Percentiles rank a stretch among this genome's conserved stretches.
Evolutionary conservation across 2,797 vertebrate genomes (phyloP).

Genomic region (Aphelocoma californica): DNA sequence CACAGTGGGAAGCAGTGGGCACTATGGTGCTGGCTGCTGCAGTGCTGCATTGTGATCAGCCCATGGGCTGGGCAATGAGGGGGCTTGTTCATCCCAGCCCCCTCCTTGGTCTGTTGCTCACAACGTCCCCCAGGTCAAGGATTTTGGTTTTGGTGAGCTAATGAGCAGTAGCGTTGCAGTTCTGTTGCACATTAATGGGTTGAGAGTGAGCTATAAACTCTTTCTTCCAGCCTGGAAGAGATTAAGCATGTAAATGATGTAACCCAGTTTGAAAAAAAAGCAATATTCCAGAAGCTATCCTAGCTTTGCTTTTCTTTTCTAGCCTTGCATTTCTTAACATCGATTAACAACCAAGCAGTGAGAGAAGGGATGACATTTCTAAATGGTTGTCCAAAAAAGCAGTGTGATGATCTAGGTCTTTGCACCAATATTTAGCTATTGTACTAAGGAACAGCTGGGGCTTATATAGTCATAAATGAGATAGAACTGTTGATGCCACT

Average conservation of each 20-base stretch:
- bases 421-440: neutral
- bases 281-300: neutral
- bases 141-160: neutral
- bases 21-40: fast-evolving
- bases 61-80: neutral
- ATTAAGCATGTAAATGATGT: neutral
- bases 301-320: neutral
- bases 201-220: neutral
- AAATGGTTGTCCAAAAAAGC: neutral
- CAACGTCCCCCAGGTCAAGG: neutral
- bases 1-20: fast-evolving
- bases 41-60: fast-evolving
- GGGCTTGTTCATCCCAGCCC: neutral
- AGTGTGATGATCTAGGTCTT: neutral
- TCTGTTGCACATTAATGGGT: neutral
- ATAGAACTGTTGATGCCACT: neutral
- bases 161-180: neutral
- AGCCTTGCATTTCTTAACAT: neutral
- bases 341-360: neutral
- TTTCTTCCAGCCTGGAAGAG: neutral
- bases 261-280: neutral
- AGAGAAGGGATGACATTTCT: neutral
- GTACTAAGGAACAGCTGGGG: neutral
- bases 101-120: neutral
- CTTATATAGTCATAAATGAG: neutral